phyloP scores from a whole-genome alignment of 2,888 invertebrate genomes.

The Campopleginae sp. region DNA sequence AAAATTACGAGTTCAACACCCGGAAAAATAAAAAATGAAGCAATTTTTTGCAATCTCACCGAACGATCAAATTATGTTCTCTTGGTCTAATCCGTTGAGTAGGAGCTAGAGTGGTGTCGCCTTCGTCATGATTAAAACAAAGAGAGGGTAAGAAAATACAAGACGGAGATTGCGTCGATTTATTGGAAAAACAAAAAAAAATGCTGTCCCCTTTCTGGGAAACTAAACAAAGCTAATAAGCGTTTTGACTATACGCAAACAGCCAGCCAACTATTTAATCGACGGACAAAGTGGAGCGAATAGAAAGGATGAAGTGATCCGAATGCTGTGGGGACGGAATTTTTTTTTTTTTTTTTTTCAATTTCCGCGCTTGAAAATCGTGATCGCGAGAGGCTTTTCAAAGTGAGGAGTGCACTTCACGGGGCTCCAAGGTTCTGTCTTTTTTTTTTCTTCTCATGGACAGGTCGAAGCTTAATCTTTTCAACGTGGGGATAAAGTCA shows the following conservation, averaged over 20 bases:
- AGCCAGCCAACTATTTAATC: neutral
- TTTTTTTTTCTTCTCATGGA: slow-evolving; percentile 16
- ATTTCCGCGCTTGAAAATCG: slow-evolving; percentile 18
- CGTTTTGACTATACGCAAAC: neutral
- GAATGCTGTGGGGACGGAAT: neutral
- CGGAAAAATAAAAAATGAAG: neutral
- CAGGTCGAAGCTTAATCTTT: slow-evolving; percentile 51
- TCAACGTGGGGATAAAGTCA: slow-evolving; percentile 49
- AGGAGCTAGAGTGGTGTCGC: neutral
- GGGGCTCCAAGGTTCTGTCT: neutral
- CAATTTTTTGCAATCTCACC: neutral
- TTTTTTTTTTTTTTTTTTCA: neutral
- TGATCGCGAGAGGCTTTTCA: slow-evolving; percentile 32
- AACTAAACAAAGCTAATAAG: neutral
- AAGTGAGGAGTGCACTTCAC: slow-evolving; percentile 18
- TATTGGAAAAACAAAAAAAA: neutral
- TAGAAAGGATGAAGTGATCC: neutral
- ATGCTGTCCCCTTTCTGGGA: neutral
- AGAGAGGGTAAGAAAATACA: neutral
- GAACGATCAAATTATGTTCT: neutral
- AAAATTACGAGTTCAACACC: neutral
- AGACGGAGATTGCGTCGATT: neutral
- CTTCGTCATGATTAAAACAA: neutral
- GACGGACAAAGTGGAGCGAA: neutral
- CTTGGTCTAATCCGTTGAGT: neutral